Percentiles rank a stretch among this genome's conserved stretches.
These are phyloP conservation scores for Hiodon alosoides DNA, from an alignment of 2,113 vertebrate genomes.

Conservation along the genomic window DNA sequence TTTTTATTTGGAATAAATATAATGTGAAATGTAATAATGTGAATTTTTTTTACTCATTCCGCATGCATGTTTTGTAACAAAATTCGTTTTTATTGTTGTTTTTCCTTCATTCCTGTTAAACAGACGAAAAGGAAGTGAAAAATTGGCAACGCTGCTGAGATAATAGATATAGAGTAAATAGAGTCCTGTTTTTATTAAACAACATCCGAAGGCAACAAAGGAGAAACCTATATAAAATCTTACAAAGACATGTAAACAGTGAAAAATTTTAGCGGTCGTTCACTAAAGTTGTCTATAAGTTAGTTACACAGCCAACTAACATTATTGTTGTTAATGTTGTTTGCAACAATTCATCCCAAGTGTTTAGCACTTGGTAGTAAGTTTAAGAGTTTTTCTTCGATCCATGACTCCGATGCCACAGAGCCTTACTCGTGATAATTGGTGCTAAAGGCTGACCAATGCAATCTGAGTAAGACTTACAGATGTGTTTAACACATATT, in stretches of 20 bases:
- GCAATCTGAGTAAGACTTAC: not conserved
- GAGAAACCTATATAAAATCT: not conserved
- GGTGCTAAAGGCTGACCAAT: not conserved
- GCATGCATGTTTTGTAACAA: constrained; percentile 24
- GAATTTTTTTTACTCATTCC: constrained; percentile 32
- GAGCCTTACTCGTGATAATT: not conserved
- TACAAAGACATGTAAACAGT: constrained; percentile 1
- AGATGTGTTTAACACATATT: not conserved
- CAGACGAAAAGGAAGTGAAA: too few species aligned
- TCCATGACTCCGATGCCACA: not conserved
- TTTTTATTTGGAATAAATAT: constrained; percentile 48
- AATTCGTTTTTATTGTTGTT: constrained; percentile 20
- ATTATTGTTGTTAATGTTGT: constrained; percentile 12
- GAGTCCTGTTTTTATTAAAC: not conserved
- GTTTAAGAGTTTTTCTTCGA: not conserved
- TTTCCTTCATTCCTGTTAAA: constrained; percentile 49
- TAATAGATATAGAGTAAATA: constrained; percentile 16
- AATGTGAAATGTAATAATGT: constrained; percentile 75
- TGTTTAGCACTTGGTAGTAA: not conserved
- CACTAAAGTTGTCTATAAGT: not conserved
- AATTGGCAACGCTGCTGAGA: constrained; percentile 35
- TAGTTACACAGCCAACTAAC: not conserved
- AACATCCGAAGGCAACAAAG: not conserved
- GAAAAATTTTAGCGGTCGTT: constrained; percentile 4
- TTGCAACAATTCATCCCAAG: constrained; percentile 8